A percentile compares a stretch with the other conserved stretches of the same genome.
Evolutionary conservation across 2,113 vertebrate species (phyloP).

Genomic region (Galeopterus variegatus): DNA sequence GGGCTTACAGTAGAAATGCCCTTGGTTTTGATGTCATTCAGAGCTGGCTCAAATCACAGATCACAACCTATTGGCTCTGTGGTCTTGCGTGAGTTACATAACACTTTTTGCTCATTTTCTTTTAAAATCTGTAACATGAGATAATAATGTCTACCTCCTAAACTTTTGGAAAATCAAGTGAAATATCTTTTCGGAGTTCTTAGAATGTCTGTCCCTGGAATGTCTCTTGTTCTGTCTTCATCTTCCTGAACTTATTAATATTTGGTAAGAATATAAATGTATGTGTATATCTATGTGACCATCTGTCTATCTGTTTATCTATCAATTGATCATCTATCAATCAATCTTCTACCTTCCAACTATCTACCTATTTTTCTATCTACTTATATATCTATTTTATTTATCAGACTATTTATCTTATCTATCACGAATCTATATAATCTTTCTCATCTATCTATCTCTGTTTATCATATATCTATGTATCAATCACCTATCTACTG

Average conservation of each 20-base stretch:
- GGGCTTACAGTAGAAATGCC: not conserved
- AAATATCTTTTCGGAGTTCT: not conserved
- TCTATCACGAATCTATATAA: too few species aligned
- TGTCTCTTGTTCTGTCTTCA: not conserved
- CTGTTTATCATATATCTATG: too few species aligned
- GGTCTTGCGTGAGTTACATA: not conserved
- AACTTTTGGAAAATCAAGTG: not conserved
- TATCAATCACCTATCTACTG: not conserved
- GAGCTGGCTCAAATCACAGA: too few species aligned
- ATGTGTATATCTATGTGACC: rapidly evolving
- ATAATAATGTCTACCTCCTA: too few species aligned
- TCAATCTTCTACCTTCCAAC: too few species aligned
- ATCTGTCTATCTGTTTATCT: too few species aligned
- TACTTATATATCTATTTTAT: not conserved
- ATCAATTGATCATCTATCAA: not conserved
- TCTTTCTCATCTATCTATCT: not conserved
- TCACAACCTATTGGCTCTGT: not conserved
- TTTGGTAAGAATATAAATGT: not conserved
- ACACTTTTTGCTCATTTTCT: not conserved
- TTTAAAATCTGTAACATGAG: not conserved
- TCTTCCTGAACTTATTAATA: not conserved
- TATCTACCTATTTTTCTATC: not conserved
- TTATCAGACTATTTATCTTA: too few species aligned
- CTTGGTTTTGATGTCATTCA: not conserved
- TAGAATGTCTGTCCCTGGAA: not conserved